phyloP scores from a whole-genome alignment of 1,140 invertebrate genomes.

The Delia radicum region DNA sequence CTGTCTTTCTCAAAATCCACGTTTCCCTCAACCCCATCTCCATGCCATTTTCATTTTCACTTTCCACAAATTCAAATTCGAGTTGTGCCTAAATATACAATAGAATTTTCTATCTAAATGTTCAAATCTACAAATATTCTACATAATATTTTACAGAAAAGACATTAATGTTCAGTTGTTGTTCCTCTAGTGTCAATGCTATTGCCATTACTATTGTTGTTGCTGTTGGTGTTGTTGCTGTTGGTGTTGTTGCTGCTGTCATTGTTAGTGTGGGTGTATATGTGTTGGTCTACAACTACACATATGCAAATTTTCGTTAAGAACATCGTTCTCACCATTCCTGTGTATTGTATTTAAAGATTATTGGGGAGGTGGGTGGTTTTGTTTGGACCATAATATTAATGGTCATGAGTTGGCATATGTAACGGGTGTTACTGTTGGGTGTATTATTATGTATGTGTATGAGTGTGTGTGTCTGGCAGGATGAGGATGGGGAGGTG shows the following conservation, averaged over 20 bases:
- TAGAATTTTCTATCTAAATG: not conserved
- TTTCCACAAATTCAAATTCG: not conserved
- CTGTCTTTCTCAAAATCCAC: too few species aligned
- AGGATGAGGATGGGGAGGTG: not conserved
- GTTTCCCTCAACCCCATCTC: too few species aligned
- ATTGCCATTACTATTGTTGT: not conserved
- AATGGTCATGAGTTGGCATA: not conserved
- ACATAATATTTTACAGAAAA: not conserved
- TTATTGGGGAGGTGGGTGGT: not conserved
- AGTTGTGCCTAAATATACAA: not conserved
- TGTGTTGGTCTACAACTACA: not conserved
- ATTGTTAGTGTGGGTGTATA: not conserved
- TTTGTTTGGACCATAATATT: constrained; percentile 4
- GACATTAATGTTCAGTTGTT: not conserved
- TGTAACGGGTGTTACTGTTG: not conserved
- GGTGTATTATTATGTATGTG: not conserved
- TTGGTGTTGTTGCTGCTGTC: too few species aligned
- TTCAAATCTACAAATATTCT: not conserved
- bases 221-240: not conserved
- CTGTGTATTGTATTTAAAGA: not conserved
- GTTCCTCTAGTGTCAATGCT: not conserved
- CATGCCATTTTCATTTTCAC: not conserved
- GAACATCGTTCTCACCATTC: not conserved
- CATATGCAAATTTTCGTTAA: not conserved
- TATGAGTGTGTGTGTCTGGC: not conserved